phyloP scores from a whole-genome alignment of 2,888 invertebrate genomes.

The Lutraria lutraria region DNA sequence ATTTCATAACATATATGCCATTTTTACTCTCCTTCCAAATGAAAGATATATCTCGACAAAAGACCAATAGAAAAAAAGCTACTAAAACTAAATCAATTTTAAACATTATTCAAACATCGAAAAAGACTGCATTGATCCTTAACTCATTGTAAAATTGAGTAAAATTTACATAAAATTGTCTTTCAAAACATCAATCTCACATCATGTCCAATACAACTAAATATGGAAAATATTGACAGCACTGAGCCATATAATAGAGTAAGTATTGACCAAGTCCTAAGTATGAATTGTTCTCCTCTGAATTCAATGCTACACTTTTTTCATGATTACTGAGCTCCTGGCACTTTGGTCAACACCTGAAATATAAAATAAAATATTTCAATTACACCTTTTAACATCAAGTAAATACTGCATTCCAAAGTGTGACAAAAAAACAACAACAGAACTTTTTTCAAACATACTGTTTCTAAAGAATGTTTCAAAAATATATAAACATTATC shows the following conservation, averaged over 20 bases:
- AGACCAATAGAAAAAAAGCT: not conserved
- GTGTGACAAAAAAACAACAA: too few species aligned
- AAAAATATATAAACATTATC: too few species aligned
- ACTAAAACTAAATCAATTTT: not conserved
- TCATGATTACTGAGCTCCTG: constrained; percentile 68
- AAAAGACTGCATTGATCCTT: not conserved
- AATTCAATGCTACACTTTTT: not conserved
- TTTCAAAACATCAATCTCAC: not conserved
- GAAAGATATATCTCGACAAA: not conserved
- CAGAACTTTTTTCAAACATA: too few species aligned
- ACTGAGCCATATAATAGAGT: not conserved
- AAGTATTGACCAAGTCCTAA: not conserved
- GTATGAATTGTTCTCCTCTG: not conserved
- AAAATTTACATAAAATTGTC: not conserved
- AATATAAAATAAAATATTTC: constrained; percentile 24
- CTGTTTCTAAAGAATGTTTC: too few species aligned
- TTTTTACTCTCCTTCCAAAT: not conserved
- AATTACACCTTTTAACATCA: not conserved
- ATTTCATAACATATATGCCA: not conserved
- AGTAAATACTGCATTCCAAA: too few species aligned
- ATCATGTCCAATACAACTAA: not conserved
- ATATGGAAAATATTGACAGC: constrained; percentile 2
- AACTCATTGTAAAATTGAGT: not conserved
- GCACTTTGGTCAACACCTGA: constrained; percentile 77
- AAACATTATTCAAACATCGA: not conserved